phyloP scores from a whole-genome alignment of 2,888 invertebrate species.

The Proisotoma minuta region DNA sequence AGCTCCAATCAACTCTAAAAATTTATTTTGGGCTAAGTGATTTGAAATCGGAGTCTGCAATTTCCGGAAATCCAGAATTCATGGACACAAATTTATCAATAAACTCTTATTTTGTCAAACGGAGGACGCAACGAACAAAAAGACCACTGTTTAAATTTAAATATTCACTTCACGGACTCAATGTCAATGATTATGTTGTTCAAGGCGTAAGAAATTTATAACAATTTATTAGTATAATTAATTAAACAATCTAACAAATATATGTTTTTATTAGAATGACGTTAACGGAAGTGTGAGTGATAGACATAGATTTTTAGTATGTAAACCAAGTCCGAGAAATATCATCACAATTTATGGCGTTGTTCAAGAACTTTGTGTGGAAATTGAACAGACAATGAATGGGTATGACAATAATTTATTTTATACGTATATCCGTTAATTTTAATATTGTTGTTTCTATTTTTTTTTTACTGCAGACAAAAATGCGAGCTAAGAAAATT shows the following conservation, averaged over 20 bases:
- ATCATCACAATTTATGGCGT: constrained; percentile 76
- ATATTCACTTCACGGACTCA: constrained; percentile 60
- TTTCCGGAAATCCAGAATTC: constrained; percentile 20
- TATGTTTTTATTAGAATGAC: constrained; percentile 14
- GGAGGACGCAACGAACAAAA: constrained; percentile 50
- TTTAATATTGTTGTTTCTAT: not conserved
- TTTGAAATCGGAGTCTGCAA: constrained; percentile 36
- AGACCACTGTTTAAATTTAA: constrained; percentile 65
- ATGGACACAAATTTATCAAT: constrained; percentile 50
- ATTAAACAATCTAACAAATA: constrained; percentile 7
- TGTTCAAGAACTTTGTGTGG: constrained; percentile 73
- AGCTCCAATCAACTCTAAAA: constrained; percentile 76
- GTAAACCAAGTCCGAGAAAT: constrained; percentile 68
- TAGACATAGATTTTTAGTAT: constrained; percentile 63
- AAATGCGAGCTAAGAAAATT: constrained; percentile 77
- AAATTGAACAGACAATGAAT: constrained; percentile 64
- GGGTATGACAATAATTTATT: constrained; percentile 23
- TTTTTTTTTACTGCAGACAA: constrained; percentile 48
- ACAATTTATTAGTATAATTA: not conserved
- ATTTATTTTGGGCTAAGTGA: constrained; percentile 51
- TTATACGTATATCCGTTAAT: not conserved
- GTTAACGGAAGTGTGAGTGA: constrained; percentile 33
- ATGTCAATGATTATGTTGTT: constrained; percentile 54
- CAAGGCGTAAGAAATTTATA: constrained; percentile 49
- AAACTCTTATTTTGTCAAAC: constrained; percentile 53